phyloP scores from a whole-genome alignment of 64 coral and sea anemone species.

The Exaiptasia diaphana region DNA sequence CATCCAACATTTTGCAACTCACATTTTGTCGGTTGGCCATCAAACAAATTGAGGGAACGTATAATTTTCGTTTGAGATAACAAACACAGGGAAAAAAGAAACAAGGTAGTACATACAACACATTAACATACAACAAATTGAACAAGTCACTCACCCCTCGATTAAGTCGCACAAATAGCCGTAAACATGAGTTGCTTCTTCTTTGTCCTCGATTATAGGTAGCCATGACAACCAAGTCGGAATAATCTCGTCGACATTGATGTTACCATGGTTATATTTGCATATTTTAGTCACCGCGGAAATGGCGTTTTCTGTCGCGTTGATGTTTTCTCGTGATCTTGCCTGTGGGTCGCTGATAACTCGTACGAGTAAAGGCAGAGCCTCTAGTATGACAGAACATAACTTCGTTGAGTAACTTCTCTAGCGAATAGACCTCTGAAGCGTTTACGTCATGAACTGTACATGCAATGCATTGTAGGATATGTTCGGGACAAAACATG shows the following conservation, averaged over 20 bases:
- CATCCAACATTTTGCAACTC: no score
- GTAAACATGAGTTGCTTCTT: slow-evolving; percentile 96
- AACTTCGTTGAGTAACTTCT: no score
- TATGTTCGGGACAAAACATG: no score
- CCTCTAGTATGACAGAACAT: slow-evolving; percentile 74
- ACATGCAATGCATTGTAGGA: no score
- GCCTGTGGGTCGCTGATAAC: slow-evolving; percentile 77
- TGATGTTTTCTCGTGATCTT: slow-evolving; percentile 88
- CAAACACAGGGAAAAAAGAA: no score
- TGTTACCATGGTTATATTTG: slow-evolving; percentile 99
- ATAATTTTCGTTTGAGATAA: no score
- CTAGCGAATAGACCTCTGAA: background rate
- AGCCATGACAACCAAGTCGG: slow-evolving; percentile 76
- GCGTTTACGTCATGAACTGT: no score
- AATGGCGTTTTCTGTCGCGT: slow-evolving; percentile 95
- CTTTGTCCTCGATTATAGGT: slow-evolving; percentile 96
- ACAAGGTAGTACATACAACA: no score
- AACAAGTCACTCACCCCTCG: slow-evolving; percentile 70
- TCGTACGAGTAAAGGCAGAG: slow-evolving; percentile 68
- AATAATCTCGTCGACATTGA: slow-evolving; percentile 80
- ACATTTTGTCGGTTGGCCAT: no score
- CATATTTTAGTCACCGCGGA: slow-evolving; percentile 97
- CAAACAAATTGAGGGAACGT: no score
- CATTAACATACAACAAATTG: no score
- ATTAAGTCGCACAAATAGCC: slow-evolving; percentile 95